phyloP scores from a whole-genome alignment of 2,888 invertebrate species.

The Troides oblongomaculatus region DNA sequence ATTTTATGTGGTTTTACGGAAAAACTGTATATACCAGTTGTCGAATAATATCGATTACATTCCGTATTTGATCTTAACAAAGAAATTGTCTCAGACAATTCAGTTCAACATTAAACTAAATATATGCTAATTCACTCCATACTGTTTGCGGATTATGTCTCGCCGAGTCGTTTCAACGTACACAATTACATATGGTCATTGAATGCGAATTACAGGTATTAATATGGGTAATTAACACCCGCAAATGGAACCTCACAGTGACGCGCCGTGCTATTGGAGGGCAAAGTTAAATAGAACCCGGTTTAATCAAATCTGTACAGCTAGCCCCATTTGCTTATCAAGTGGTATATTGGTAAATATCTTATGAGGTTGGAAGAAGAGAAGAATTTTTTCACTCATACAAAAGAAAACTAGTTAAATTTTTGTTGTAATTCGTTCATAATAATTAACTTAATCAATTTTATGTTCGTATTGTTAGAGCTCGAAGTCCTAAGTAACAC shows the following conservation, averaged over 20 bases:
- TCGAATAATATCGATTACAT: not conserved
- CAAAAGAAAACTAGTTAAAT: too few species aligned
- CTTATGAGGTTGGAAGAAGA: not conserved
- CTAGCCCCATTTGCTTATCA: conserved; percentile 2
- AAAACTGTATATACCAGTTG: not conserved
- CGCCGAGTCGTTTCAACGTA: conserved; percentile 33
- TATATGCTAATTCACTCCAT: conserved; percentile 46
- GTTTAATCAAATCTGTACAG: conserved; percentile 19
- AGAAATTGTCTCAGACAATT: conserved; percentile 5
- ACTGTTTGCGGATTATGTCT: conserved; percentile 49
- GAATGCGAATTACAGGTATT: conserved; percentile 46
- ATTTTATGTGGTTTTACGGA: not conserved
- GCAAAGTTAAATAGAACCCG: conserved; percentile 20
- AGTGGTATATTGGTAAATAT: not conserved
- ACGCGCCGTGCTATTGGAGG: conserved; percentile 14
- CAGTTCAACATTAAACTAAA: not conserved
- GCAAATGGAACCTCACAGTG: conserved; percentile 43
- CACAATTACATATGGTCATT: conserved; percentile 48
- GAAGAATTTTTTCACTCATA: too few species aligned
- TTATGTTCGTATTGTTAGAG: too few species aligned
- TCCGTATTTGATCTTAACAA: not conserved
- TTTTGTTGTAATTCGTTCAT: too few species aligned
- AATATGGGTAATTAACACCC: conserved; percentile 55
- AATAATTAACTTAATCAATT: too few species aligned
- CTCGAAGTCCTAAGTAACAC: too few species aligned